Percentiles rank a stretch among this genome's conserved stretches.
Conservation (phyloP, 2,113 vertebrate species). For the Lontra canadensis region DNA sequence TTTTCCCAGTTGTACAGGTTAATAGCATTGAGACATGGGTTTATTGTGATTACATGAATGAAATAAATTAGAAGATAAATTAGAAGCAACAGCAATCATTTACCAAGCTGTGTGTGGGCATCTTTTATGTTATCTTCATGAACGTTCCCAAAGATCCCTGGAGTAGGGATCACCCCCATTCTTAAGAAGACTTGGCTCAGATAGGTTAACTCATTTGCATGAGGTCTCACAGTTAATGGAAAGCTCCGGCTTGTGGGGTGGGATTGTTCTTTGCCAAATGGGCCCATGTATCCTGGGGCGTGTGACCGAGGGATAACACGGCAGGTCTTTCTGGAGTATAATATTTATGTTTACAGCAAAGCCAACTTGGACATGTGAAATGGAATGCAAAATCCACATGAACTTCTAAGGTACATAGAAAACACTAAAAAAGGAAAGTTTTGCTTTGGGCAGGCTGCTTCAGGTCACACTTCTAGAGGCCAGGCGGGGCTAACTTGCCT, state of each 20-base stretch:
- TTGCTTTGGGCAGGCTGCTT: slow-evolving; percentile 6
- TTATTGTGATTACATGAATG: neutral
- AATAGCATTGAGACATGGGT: neutral
- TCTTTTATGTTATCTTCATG: neutral
- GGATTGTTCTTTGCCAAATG: neutral
- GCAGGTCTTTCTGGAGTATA: neutral
- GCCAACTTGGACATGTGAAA: neutral
- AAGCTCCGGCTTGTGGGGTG: neutral
- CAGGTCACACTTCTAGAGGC: neutral
- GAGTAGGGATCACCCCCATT: neutral
- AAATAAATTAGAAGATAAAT: neutral
- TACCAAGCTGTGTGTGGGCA: neutral
- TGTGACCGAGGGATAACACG: neutral
- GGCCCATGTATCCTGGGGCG: neutral
- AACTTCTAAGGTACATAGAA: slow-evolving; percentile 45
- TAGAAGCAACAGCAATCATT: neutral
- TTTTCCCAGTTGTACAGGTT: neutral
- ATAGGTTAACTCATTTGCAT: neutral
- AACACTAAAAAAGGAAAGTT: slow-evolving; percentile 25
- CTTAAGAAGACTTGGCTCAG: neutral
- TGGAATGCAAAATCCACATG: slow-evolving; percentile 28
- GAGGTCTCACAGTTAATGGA: neutral
- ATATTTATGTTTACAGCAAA: slow-evolving; percentile 57
- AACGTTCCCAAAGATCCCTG: neutral
- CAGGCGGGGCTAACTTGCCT: neutral